phyloP scores from a whole-genome alignment of 2,113 vertebrate genomes.

The Brachyistius frenatus region DNA sequence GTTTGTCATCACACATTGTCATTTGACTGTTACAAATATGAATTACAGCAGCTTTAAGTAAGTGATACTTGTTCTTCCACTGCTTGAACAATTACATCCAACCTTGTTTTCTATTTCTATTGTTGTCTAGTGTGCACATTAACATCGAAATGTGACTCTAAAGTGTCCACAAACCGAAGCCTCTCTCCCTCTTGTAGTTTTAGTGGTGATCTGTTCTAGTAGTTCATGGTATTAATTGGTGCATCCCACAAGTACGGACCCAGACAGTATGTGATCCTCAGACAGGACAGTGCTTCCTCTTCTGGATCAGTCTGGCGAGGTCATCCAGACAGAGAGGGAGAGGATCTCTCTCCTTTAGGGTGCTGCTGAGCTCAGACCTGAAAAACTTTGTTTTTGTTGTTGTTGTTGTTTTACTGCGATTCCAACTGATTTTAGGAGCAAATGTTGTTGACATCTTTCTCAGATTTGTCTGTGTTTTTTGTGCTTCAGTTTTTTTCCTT shows the following conservation, averaged over 20 bases:
- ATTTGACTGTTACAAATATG: too few relatives aligned
- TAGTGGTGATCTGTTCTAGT: constrained; percentile 64
- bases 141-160: constrained; percentile 73
- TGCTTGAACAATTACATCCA: constrained; percentile 3
- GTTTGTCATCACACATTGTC: too few relatives aligned
- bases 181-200: constrained; percentile 64
- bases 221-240: constrained; percentile 77
- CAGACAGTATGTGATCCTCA: constrained; percentile 80
- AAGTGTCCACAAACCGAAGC: constrained; percentile 48
- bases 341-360: constrained; percentile 71
- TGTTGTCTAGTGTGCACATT: constrained; percentile 83
- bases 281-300: constrained; percentile 77
- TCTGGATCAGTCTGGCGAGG: constrained; percentile 78
- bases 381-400: constrained; percentile 57
- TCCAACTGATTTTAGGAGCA: constrained; percentile 68
- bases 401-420: not conserved
- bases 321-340: constrained; percentile 70
- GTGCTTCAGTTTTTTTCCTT: not conserved
- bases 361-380: constrained; percentile 65
- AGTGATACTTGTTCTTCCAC: not conserved
- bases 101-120: not conserved
- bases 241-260: constrained; percentile 51
- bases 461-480: constrained; percentile 32
- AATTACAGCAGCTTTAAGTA: not conserved
- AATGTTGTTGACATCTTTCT: constrained; percentile 76